Conservation (phyloP, 2,113 vertebrate genomes). For the Crotalus viridis region DNA sequence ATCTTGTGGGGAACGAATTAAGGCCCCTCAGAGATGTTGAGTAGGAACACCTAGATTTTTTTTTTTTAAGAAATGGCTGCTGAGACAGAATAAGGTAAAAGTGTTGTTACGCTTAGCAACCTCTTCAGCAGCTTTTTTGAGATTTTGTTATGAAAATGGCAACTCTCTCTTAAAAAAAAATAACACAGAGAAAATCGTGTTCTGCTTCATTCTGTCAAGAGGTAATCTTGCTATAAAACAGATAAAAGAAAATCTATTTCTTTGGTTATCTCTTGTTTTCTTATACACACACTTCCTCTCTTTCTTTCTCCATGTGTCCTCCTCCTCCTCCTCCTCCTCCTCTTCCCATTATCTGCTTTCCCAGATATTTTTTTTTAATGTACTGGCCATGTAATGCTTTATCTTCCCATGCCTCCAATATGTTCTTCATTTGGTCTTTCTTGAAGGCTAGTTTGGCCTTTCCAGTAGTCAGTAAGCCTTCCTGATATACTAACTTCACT, state of each 20-base stretch:
- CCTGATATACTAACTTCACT: too few relatives aligned
- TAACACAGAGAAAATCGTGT: fast-evolving
- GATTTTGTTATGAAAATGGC: not conserved
- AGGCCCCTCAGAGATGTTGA: constrained; percentile 4
- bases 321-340: not conserved
- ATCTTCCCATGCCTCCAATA: too few relatives aligned
- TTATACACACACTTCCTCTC: not conserved
- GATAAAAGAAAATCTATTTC: fast-evolving
- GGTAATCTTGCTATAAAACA: not conserved
- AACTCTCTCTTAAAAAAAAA: too few relatives aligned
- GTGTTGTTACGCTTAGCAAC: not conserved
- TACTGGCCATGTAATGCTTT: too few relatives aligned
- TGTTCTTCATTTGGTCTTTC: too few relatives aligned
- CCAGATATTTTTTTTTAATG: too few relatives aligned
- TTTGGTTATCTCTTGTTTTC: not conserved
- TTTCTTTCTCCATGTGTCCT: fast-evolving
- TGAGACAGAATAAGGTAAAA: constrained; percentile 34
- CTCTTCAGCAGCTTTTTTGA: not conserved
- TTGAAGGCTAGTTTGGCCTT: too few relatives aligned
- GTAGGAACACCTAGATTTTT: not conserved
- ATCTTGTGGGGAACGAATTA: constrained; percentile 50
- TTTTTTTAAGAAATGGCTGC: constrained; percentile 9
- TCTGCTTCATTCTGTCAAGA: not conserved
- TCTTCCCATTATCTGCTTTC: too few relatives aligned
- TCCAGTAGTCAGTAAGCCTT: too few relatives aligned